Base-by-base conservation (phyloP, 2,888 invertebrate genomes). In the Noctua janthe region DNA sequence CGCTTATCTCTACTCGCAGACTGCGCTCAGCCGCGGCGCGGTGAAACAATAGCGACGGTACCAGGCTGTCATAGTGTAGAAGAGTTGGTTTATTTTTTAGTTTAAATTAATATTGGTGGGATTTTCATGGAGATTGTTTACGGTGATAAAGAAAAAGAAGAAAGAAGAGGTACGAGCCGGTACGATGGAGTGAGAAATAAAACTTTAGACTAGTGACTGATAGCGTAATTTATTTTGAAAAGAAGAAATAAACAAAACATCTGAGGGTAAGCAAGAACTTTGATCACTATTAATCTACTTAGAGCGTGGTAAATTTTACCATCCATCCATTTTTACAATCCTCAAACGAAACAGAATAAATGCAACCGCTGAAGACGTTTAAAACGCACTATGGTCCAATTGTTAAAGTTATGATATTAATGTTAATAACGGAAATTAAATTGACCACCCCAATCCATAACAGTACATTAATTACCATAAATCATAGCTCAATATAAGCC, bases 1-100 rank as follows among this genome's bases (percentile, higher is more conserved):
- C 47, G 78, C 82, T 80, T 88, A 82, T 82, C 84, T 69, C n/a
- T 29, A 11, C 39, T 69, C 79, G 29, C 87, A 81, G 87, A 51
- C 86, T 70, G 86, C 66, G 72, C 71, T 67, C 74, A 64, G 59
- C 62, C 47, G 67, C 35, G 47, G 66, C 39, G n/a, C 35, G 7
- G 49, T 74, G 3, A 69, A 88, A 87, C 86, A 86, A 87, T 86
- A 59, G 76, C 62, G 39, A 35, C 10, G 43, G 54, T 81, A 81
- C 78, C 64, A 85, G 76, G 77, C 67, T 74, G 54, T 39, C 59
- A 84, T 84, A 74, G 3, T 43, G 47, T 78, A 69, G 49, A 67
- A 80, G 73, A 81, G 76, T 59, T 86, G 43, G 71, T 75, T 77
- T 79, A 43, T 54, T 67, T 76, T 76, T 11, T 11, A 78, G 39